Percentiles rank a stretch among this genome's conserved stretches.
Conservation (phyloP, 1,140 invertebrate genomes). For the Leptonema lineaticorne region DNA sequence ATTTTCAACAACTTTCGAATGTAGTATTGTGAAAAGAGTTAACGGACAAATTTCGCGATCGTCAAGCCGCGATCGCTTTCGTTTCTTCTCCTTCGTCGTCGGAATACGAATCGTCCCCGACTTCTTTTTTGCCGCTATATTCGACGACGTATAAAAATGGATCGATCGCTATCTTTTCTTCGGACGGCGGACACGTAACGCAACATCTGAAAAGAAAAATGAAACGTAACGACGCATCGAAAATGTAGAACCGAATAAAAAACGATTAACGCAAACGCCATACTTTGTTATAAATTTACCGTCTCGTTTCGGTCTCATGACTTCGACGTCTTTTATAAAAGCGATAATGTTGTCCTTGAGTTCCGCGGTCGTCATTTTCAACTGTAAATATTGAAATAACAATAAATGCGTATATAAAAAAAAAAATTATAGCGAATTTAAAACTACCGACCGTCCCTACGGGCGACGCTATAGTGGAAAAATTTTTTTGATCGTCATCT, state of each 20-base stretch:
- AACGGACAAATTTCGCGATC: too few relatives aligned
- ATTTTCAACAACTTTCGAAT: too few relatives aligned
- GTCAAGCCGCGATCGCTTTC: not conserved
- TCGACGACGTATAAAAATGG: conserved; percentile 58
- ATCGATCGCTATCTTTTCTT: conserved; percentile 67
- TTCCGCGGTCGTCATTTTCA: conserved; percentile 68
- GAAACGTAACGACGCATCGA: not conserved
- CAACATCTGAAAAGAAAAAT: conserved; percentile 48
- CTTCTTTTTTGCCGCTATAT: not conserved
- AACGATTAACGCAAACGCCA: conserved; percentile 16
- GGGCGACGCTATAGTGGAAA: conserved; percentile 63
- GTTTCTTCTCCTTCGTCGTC: not conserved
- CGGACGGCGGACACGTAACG: conserved; percentile 58
- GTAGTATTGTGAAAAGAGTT: too few relatives aligned
- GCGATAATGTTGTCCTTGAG: conserved; percentile 70
- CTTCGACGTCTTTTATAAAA: conserved; percentile 64
- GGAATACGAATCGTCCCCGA: not conserved
- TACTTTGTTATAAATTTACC: conserved; percentile 70
- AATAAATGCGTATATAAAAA: too few relatives aligned
- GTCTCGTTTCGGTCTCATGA: conserved; percentile 60
- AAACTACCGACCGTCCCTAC: conserved; percentile 65
- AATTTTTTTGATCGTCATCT: conserved; percentile 68
- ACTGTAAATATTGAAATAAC: conserved; percentile 61
- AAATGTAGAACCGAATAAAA: not conserved
- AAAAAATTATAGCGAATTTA: too few relatives aligned